Evolutionary conservation across 64 coral and sea anemone genomes (phyloP).

Genomic region (Dendronephthya gigantea): DNA sequence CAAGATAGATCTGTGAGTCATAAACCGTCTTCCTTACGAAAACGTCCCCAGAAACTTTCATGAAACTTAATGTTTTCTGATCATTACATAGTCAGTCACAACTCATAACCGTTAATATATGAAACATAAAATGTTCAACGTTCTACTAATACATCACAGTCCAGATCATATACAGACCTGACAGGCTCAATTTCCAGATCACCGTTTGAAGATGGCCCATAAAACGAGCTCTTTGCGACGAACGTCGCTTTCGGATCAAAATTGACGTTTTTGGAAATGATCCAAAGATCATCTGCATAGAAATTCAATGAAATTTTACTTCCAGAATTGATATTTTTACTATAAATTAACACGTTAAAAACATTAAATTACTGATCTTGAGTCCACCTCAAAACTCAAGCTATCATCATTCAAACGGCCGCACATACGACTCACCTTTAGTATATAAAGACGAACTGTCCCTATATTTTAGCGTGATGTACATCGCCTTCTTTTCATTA

Average conservation of each 20-base stretch:
- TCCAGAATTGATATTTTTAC: no score
- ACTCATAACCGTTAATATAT: no score
- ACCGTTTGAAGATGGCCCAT: constrained; percentile 61
- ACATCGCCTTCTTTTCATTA: constrained; percentile 41
- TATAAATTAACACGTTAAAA: no score
- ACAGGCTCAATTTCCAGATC: constrained; percentile 73
- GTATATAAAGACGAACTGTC: constrained; percentile 41
- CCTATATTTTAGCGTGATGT: constrained; percentile 35
- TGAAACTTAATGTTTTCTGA: no score
- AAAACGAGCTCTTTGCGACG: constrained; percentile 79
- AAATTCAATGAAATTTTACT: background rate
- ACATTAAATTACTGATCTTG: no score
- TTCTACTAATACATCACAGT: background rate
- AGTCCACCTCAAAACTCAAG: no score
- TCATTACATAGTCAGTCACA: no score
- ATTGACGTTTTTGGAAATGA: constrained; percentile 51
- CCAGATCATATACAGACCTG: constrained; percentile 33
- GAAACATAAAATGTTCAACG: no score
- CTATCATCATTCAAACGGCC: no score
- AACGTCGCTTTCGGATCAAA: constrained; percentile 56
- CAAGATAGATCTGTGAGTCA: no score
- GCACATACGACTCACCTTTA: constrained; percentile 43
- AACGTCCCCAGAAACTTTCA: no score
- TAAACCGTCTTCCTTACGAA: no score
- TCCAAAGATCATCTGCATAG: constrained; percentile 87